Evolutionary conservation across 2,888 invertebrate genomes (phyloP).

Genomic region (Dyspetes luteomarginatus): DNA sequence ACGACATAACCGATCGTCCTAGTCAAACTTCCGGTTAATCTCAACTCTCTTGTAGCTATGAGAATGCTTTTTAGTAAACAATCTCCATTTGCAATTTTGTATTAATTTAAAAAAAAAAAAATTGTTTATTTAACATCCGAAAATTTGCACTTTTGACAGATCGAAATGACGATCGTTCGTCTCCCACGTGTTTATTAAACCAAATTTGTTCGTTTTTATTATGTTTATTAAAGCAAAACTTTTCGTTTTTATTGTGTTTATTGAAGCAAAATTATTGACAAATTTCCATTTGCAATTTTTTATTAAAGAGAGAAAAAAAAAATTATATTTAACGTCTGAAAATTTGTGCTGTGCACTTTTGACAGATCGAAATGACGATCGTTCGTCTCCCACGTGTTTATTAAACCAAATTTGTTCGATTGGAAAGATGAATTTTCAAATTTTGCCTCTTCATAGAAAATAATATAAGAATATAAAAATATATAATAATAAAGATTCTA

Average conservation of each 20-base stretch:
- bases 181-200: background rate
- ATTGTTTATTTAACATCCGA: conserved; percentile 34
- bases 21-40: background rate
- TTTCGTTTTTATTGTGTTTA: too few species aligned
- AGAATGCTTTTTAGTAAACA: too few species aligned
- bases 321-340: conserved; percentile 34
- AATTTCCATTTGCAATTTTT: conserved; percentile 1
- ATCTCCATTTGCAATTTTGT: background rate
- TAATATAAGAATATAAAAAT: too few species aligned
- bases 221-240: too few species aligned
- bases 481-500: too few species aligned
- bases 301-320: conserved; percentile 16
- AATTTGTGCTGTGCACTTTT: conserved; percentile 31
- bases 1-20: too few species aligned
- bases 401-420: too few species aligned
- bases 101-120: conserved; percentile 15
- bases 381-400: background rate
- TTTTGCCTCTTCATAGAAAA: too few species aligned
- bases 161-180: conserved; percentile 64
- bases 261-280: too few species aligned
- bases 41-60: background rate
- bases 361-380: conserved; percentile 66
- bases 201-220: too few species aligned
- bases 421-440: too few species aligned
- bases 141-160: conserved; percentile 57